Conservation (phyloP, 1,140 invertebrate genomes). For the Megalonaias nervosa region DNA sequence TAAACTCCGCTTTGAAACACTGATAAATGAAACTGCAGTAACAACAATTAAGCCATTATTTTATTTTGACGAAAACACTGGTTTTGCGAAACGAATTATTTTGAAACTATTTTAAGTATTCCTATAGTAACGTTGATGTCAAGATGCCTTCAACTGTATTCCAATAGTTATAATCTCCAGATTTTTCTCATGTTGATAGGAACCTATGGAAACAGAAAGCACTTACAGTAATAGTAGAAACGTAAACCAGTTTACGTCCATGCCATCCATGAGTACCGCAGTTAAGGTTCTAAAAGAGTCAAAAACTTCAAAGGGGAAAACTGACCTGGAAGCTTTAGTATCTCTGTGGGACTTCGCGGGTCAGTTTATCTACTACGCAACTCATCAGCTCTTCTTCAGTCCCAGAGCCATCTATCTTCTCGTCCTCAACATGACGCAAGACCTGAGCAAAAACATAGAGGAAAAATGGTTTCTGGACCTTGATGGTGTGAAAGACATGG, state of each 20-base stretch:
- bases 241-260: no score
- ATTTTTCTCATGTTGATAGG: not conserved
- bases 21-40: no score
- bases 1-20: no score
- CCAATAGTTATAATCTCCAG: conserved; percentile 6
- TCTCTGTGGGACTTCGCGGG: conserved; percentile 33
- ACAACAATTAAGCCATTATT: no score
- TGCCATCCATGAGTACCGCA: not conserved
- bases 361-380: conserved; percentile 28
- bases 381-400: conserved; percentile 32
- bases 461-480: no score
- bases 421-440: conserved; percentile 17
- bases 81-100: no score
- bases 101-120: no score
- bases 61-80: no score
- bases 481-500: no score
- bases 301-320: not conserved
- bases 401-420: conserved; percentile 19
- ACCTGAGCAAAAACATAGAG: not conserved
- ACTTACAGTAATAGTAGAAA: no score
- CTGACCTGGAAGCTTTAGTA: conserved; percentile 6
- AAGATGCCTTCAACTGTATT: not conserved
- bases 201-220: no score
- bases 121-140: no score
- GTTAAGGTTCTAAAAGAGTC: not conserved